Base-by-base conservation (phyloP, 2,797 vertebrate species). In the Coregonus sp. region DNA sequence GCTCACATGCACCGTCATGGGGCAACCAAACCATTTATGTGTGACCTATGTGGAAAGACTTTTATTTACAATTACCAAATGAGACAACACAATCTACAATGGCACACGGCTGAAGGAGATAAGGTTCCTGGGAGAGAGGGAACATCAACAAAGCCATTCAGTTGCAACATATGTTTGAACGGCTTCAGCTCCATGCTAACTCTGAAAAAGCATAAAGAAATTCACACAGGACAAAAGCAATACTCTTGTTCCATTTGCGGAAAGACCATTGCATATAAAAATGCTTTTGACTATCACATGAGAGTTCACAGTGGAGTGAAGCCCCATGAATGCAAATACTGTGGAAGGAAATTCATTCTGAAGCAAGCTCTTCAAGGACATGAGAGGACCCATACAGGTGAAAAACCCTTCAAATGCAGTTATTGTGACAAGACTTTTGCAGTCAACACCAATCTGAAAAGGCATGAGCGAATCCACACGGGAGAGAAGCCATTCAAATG, bases 211-310 rank as follows among this genome's bases (percentile, higher is more conserved):
- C 56, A 59, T n/a, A 18, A 59, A 59, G 56, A 59, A 5, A 20
- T 59, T n/a, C 56, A 59, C 56, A 59, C 56, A 20, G 56, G 56
- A 59, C 18, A 59, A 59, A 59, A 59, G n/a, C 56, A 59, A 59
- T 59, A 59, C n/a, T 20, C 56, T 7, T 59, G 56, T 59, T 59
- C 56, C 18, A 59, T 59, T 59, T 59, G 56, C 2, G 56, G 66
- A 31, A 92, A 91, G 77, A 85, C 86, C 0, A 95, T 95, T 52
- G 92, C 91, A 77, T 89, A 92, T 80, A 93, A 93, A 65, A 86
- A 86, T 1, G 92, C 90, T 1, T 94, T 90, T 18, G 78, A 87
- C 47, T 92, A 90, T 67, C 94, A 95, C 73, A 90, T 72, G 11
- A 82, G 92, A 47, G 75, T 87, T 31, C 94, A 95, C 80, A 89